A percentile compares a stretch with the other conserved stretches of the same genome.
phyloP scores from a whole-genome alignment of 2,797 vertebrate species.

The Lates japonicus region DNA sequence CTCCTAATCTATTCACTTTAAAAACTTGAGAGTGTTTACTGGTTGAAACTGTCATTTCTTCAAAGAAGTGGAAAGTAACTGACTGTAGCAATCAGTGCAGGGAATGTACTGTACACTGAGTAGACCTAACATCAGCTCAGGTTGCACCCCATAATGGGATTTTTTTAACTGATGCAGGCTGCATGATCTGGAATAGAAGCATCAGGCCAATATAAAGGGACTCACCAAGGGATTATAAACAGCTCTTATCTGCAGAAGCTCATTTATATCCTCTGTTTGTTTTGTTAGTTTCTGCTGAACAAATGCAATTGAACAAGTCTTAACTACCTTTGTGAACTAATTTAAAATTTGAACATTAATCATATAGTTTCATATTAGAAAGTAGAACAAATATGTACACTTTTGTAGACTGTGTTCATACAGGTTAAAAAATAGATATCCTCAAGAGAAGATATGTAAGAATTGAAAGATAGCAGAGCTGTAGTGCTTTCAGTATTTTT shows the following conservation, averaged over 20 bases:
- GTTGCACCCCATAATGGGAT: neutral
- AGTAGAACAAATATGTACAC: constrained; percentile 24
- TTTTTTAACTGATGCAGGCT: neutral
- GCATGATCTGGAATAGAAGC: neutral
- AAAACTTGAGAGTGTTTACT: neutral
- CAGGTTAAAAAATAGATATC: neutral
- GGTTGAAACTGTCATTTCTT: constrained; percentile 1
- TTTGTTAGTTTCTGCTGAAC: constrained; percentile 13
- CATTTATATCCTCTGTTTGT: constrained; percentile 2
- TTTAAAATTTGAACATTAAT: constrained; percentile 29
- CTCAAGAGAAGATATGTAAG: neutral
- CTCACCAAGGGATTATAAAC: neutral
- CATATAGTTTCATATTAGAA: constrained; percentile 6
- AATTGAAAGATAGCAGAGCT: neutral
- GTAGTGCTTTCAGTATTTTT: neutral
- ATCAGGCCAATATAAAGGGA: neutral
- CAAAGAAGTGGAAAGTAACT: neutral
- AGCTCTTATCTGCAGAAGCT: neutral
- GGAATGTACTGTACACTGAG: constrained; percentile 9
- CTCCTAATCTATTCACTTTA: constrained; percentile 16
- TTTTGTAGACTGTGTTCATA: neutral
- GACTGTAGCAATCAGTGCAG: constrained; percentile 27
- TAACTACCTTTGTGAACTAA: constrained; percentile 17
- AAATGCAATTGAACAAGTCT: neutral
- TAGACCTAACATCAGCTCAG: neutral